Conservation (phyloP, 2,113 vertebrate species). For the Centropus unirufus region DNA sequence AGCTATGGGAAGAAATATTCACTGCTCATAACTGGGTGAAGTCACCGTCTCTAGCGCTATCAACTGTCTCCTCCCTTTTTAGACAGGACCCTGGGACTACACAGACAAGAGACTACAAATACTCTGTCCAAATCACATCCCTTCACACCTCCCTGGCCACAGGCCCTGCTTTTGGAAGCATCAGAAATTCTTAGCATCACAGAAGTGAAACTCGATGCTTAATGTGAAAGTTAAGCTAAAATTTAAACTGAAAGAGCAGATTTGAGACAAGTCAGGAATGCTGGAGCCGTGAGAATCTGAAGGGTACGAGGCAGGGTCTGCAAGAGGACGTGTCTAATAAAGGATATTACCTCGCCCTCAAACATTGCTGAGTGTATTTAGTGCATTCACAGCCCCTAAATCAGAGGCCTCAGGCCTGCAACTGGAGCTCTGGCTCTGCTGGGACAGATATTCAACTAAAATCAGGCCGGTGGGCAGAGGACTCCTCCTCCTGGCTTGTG, state of each 20-base stretch:
- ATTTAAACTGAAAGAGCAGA: neutral
- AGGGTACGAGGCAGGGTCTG: neutral
- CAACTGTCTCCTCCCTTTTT: neutral
- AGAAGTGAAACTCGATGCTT: neutral
- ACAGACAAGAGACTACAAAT: neutral
- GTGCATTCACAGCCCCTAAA: neutral
- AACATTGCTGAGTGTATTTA: neutral
- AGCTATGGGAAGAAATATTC: neutral
- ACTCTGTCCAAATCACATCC: neutral
- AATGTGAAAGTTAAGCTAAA: neutral
- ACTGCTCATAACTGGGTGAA: neutral
- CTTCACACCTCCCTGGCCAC: neutral
- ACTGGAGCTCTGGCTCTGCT: neutral
- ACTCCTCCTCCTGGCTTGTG: neutral
- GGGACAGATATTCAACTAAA: neutral
- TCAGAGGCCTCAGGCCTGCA: neutral
- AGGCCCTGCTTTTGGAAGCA: neutral
- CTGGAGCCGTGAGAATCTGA: accelerated
- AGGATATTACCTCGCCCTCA: neutral
- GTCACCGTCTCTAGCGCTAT: neutral
- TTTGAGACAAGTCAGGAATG: neutral
- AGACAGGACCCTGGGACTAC: neutral
- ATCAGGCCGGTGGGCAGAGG: neutral
- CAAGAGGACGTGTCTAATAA: neutral
- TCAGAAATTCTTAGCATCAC: neutral